Base-by-base conservation (phyloP, 2,888 invertebrate species). In the Cataglyphis rosenhaueri region DNA sequence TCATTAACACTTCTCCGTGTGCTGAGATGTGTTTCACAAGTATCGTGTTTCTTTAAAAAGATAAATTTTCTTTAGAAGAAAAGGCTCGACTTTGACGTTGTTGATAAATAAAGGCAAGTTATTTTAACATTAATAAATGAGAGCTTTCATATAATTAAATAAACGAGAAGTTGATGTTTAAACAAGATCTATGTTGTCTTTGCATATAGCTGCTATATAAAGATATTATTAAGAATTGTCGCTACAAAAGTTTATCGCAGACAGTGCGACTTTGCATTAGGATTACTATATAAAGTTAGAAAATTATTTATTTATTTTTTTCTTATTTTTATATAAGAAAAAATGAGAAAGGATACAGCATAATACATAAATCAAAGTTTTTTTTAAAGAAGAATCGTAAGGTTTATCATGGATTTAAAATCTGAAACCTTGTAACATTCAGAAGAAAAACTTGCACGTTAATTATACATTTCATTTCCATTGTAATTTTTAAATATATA, bases 1-100 rank as follows among this genome's bases (percentile, higher is more conserved):
- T 78, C 57, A 68, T 78, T 78, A 78, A 78, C 55, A 21, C 32
- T 66, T 66, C 41, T 57, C 15, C 66, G 10, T 21, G 21, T 38
- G 12, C 35, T 3, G 32, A 57, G 32, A 57, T 57, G 41, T 66
- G 10, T 3, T 35, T 48, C 41, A 48, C 48, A 41, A 57, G 35
- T 66, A 41, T 66, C n/a, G n/a, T 59, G n/a, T 76, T 66, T 66
- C 55, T 76, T 41, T 55, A 76, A 76, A 66, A 66, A 66, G n/a
- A 55, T 65, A 10, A 55, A 15, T 44, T 78, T 68, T 78, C 6
- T 68, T 57, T 1, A 12, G n/a, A 29, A 65, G 65, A 41, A 78
- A 41, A 38, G 41, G 21, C 68, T 66, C 8, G 55, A 66, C 41
- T 66, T 21, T 6, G 57, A 66, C 21, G 21, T 78, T 41, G 15